Conservation (phyloP, 1,140 invertebrate genomes). For the Hirudo medicinalis region DNA sequence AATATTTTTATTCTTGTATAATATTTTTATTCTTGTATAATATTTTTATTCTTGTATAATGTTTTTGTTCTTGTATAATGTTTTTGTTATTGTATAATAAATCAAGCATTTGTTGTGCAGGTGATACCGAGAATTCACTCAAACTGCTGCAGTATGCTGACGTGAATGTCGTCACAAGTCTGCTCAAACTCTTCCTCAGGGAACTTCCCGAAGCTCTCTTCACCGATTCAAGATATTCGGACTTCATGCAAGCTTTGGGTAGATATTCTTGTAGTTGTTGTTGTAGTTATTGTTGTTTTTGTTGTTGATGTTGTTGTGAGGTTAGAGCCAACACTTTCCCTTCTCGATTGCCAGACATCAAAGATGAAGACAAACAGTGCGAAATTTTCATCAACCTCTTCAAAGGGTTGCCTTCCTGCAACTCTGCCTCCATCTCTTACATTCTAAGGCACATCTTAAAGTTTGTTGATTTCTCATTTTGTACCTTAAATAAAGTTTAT, state of each 20-base stretch:
- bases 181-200: slow-evolving; percentile 39
- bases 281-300: not conserved
- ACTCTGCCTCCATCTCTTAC: not conserved
- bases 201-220: slow-evolving; percentile 48
- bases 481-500: not conserved
- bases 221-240: slow-evolving; percentile 71
- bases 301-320: slow-evolving; percentile 12
- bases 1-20: not conserved
- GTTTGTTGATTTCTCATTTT: not conserved
- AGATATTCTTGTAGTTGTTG: not conserved
- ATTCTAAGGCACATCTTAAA: not conserved
- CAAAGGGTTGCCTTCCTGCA: slow-evolving; percentile 52
- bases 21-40: slow-evolving; percentile 16
- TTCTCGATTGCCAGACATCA: slow-evolving; percentile 31
- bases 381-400: slow-evolving; percentile 49
- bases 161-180: slow-evolving; percentile 37
- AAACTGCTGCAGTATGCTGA: slow-evolving; percentile 41
- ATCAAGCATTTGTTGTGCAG: too few relatives aligned
- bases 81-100: slow-evolving; percentile 18
- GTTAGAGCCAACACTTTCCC: not conserved
- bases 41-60: slow-evolving; percentile 16
- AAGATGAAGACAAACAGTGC: slow-evolving; percentile 45
- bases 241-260: slow-evolving; percentile 48
- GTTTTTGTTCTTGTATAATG: slow-evolving; percentile 14
- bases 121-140: slow-evolving; percentile 69